Evolutionary conservation across 2,888 invertebrate species (phyloP).

Genomic region (Eupithecia subumbrata): DNA sequence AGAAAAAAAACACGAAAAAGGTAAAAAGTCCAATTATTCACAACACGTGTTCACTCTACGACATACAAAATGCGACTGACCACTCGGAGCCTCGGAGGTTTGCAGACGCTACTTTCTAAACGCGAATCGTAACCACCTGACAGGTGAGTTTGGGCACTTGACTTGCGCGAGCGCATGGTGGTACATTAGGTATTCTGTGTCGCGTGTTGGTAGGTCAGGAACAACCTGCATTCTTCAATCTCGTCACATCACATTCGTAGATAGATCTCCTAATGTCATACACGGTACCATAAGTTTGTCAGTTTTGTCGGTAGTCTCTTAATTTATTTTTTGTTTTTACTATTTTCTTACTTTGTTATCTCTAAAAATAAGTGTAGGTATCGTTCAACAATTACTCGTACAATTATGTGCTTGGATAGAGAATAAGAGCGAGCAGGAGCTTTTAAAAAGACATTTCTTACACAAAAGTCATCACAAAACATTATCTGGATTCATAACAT

Average conservation of each 20-base stretch:
- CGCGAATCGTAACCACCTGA: slow-evolving; percentile 53
- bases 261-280: neutral
- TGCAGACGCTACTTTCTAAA: slow-evolving; percentile 80
- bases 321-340: neutral
- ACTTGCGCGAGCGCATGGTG: slow-evolving; percentile 12
- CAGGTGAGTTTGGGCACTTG: slow-evolving; percentile 33
- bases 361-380: no score
- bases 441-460: no score
- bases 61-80: slow-evolving; percentile 71
- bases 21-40: slow-evolving; percentile 32
- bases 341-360: neutral
- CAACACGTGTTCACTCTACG: slow-evolving; percentile 62
- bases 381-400: no score
- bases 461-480: neutral
- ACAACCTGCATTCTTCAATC: slow-evolving; percentile 26
- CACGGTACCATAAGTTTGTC: neutral
- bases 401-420: no score
- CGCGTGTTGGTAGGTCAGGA: slow-evolving; percentile 37
- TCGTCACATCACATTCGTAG: neutral
- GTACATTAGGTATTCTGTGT: slow-evolving; percentile 8
- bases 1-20: slow-evolving; percentile 34
- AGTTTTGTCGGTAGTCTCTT: neutral
- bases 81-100: slow-evolving; percentile 54
- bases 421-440: no score
- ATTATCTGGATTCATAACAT: neutral